These are phyloP conservation scores for Chironomus tepperi DNA, from an alignment of 1,140 invertebrate species.

Conservation along the genomic window DNA sequence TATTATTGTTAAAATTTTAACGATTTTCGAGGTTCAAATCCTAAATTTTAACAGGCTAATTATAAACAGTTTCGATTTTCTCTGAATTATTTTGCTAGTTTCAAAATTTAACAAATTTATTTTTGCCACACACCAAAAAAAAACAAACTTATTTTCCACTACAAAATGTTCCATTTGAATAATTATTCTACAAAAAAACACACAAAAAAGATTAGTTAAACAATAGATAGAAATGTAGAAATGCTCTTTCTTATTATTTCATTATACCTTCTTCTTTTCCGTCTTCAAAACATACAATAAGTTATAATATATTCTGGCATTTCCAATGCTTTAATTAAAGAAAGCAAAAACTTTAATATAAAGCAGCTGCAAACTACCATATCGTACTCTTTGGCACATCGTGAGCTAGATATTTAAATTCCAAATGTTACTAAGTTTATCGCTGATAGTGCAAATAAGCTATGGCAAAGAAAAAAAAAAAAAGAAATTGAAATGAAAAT, in stretches of 20 bases:
- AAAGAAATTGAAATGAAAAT: not conserved
- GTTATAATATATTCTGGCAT: constrained; percentile 27
- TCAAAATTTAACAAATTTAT: too few species aligned
- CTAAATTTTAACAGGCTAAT: too few species aligned
- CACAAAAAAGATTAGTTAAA: not conserved
- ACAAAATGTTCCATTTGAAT: constrained; percentile 17
- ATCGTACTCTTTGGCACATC: not conserved
- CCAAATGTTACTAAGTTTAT: not conserved
- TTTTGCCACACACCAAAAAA: too few species aligned
- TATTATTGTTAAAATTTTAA: too few species aligned
- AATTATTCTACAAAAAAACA: constrained; percentile 5
- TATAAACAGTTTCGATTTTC: too few species aligned
- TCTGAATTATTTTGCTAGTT: too few species aligned
- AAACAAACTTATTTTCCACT: constrained; percentile 5
- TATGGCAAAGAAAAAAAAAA: not conserved
- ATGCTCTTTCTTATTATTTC: constrained; percentile 6
- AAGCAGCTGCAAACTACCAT: not conserved
- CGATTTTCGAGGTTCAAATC: too few species aligned
- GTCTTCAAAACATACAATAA: not conserved
- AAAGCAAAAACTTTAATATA: not conserved
- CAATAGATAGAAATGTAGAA: not conserved
- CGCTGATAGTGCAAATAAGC: too few species aligned
- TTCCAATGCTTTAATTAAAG: not conserved
- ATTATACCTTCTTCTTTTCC: not conserved
- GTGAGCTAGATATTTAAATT: constrained; percentile 9